Conservation (phyloP, 2,113 vertebrate genomes). For the Podarcis muralis region DNA sequence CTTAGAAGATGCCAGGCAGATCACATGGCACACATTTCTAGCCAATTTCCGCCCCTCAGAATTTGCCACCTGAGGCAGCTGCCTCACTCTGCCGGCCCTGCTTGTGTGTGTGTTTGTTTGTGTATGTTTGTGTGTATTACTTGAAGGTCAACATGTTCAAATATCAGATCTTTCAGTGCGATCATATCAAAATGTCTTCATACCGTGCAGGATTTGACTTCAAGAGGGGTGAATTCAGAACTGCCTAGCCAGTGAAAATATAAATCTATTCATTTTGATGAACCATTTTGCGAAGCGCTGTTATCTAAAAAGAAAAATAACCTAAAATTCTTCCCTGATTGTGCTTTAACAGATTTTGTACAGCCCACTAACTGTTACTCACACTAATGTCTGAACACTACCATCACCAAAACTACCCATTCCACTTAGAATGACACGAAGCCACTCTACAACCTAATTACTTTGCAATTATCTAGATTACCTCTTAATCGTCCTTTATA, state of each 20-base stretch:
- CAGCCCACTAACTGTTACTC: conserved; percentile 43
- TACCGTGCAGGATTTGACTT: background rate
- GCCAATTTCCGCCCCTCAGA: too few species aligned
- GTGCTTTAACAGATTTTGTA: conserved; percentile 30
- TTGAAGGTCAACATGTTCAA: background rate
- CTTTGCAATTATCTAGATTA: conserved; percentile 48
- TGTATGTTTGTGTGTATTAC: too few species aligned
- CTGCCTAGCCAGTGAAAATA: conserved; percentile 15
- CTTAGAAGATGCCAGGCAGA: too few species aligned
- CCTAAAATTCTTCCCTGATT: conserved; percentile 25
- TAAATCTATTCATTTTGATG: background rate
- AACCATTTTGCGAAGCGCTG: conserved; percentile 14
- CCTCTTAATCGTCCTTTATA: conserved; percentile 32
- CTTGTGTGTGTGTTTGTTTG: too few species aligned
- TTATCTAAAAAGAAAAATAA: conserved; percentile 9
- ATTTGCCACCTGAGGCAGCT: too few species aligned
- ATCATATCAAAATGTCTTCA: background rate
- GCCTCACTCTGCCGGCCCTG: too few species aligned
- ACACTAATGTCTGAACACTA: conserved; percentile 50
- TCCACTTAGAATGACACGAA: conserved; percentile 50
- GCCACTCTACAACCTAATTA: conserved; percentile 30
- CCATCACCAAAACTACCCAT: conserved; percentile 15
- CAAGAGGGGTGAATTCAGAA: background rate
- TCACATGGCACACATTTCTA: too few species aligned
- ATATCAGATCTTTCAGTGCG: background rate